Evolutionary conservation across 2,113 vertebrate genomes (phyloP).

Genomic region (Larimichthys crocea): DNA sequence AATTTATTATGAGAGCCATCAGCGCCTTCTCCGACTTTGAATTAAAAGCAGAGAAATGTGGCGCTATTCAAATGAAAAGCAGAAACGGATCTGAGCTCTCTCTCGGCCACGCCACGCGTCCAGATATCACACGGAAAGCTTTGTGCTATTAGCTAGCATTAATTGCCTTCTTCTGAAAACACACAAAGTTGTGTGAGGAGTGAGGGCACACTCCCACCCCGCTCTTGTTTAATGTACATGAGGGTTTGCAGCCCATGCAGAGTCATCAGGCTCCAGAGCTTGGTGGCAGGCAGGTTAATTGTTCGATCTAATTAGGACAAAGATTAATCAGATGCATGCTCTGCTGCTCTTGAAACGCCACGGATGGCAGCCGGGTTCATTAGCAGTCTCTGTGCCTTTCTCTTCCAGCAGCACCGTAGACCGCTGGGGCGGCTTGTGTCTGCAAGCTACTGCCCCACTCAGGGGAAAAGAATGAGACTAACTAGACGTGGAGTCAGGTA

Average conservation of each 20-base stretch:
- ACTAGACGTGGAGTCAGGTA: constrained; percentile 35
- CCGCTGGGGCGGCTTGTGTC: constrained; percentile 25
- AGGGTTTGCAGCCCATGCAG: constrained; percentile 42
- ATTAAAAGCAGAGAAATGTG: constrained; percentile 33
- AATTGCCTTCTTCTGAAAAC: constrained; percentile 38
- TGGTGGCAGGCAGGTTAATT: constrained; percentile 70
- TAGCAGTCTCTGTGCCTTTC: constrained; percentile 54
- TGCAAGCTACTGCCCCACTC: constrained; percentile 35
- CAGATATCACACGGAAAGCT: constrained; percentile 12
- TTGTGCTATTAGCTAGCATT: neutral
- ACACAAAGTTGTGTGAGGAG: constrained; percentile 21
- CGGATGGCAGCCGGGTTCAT: constrained; percentile 66
- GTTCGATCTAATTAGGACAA: constrained; percentile 75
- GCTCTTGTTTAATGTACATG: constrained; percentile 22
- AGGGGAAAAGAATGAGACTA: constrained; percentile 26
- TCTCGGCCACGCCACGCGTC: neutral
- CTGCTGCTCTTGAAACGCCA: constrained; percentile 57
- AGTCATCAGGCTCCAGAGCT: constrained; percentile 56
- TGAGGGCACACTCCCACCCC: neutral
- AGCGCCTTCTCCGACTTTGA: constrained; percentile 41
- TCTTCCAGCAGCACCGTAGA: constrained; percentile 30
- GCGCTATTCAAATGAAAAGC: constrained; percentile 39
- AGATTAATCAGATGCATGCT: constrained; percentile 75
- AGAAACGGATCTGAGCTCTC: constrained; percentile 8
- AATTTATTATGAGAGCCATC: constrained; percentile 57